Evolutionary conservation across 2,113 vertebrate genomes (phyloP).

Genomic region (Tychaedon coryphoeus): DNA sequence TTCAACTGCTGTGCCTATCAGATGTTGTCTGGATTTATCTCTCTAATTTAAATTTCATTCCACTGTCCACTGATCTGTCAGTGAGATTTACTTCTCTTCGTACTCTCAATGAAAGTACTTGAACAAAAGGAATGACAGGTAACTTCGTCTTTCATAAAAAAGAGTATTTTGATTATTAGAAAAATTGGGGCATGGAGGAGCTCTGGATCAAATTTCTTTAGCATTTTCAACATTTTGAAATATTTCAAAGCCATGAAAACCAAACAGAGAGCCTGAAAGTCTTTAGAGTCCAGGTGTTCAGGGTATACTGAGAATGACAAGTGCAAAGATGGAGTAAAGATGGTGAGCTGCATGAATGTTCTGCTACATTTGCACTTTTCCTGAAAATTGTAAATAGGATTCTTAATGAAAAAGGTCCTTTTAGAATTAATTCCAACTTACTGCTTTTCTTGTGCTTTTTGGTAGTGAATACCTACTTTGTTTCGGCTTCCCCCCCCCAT

Average conservation of each 20-base stretch:
- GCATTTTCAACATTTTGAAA: neutral
- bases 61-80: neutral
- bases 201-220: neutral
- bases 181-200: neutral
- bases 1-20: neutral
- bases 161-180: neutral
- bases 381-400: neutral
- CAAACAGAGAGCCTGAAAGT: neutral
- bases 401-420: neutral
- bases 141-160: neutral
- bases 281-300: neutral
- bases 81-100: neutral
- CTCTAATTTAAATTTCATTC: neutral
- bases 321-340: rapidly evolving
- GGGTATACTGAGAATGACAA: neutral
- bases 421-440: neutral
- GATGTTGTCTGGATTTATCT: neutral
- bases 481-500: neutral
- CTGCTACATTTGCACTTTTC: neutral
- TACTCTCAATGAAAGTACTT: neutral
- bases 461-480: neutral
- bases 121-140: neutral
- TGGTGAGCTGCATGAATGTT: neutral
- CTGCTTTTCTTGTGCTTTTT: neutral
- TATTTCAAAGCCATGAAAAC: neutral